Base-by-base conservation (phyloP, 2,888 invertebrate genomes). In the Acronicta leporina region DNA sequence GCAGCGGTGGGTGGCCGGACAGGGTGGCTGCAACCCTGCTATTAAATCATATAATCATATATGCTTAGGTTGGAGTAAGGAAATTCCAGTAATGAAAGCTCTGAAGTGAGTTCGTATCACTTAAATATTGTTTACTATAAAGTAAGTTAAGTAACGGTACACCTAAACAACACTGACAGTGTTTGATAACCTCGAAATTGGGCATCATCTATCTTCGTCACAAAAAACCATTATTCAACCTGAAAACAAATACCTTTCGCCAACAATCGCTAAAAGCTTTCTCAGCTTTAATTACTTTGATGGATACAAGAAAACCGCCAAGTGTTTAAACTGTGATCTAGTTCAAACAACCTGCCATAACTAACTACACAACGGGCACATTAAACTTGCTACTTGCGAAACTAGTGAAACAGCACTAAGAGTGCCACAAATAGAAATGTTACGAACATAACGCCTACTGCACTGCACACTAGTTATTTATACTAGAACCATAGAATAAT, bases 371-470 rank as follows among this genome's bases (percentile, higher is more conserved):
- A 76, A 73, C 73, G 68, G 63, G 70, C 68, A 72, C 75, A 78
- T 80, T 79, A 76, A 83, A 85, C 81, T 81, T 81, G 61, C 68
- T 63, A 61, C 70, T 73, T 69, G 85, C 83, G 81, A 85, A 86
- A 85, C 87, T 82, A 83, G 82, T 84, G 82, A 87, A 86, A 86
- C 86, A 67, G 73, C 83, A 85, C 82, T 82, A 80, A 85, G 75
- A 77, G 80, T 74, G 83, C 86, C 83, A 76, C 83, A 89, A 90
- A 91, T 91, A 90, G 87, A 85, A 79, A 73, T 82, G 76, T 77
- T 80, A 83, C 81, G 69, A 86, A 83, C 79, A 82, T 79, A 82
- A 59, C 60, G 60, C 59, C 73, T 79, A 80, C 75, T 81, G 83
- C 83, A 85, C 71, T 70, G 73, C 66, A 78, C 81, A 74, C 65